Percentiles rank a stretch among this genome's conserved stretches.
phyloP scores from a whole-genome alignment of 2,888 invertebrate genomes.

The Stenolophus ochropezus region DNA sequence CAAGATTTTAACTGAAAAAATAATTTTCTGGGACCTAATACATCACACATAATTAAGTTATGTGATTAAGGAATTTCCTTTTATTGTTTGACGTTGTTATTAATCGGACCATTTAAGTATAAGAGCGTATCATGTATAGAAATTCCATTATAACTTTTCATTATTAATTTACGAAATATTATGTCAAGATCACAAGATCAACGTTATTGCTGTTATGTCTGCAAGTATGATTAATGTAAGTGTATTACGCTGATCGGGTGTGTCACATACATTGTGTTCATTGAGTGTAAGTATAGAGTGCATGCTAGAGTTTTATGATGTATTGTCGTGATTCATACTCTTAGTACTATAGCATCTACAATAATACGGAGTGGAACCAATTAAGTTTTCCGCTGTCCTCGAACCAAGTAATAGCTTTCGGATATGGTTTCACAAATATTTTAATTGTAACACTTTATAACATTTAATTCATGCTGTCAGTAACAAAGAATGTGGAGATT shows the following conservation, averaged over 20 bases:
- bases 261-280: slow-evolving; percentile 19
- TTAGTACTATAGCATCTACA: neutral
- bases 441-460: slow-evolving; percentile 15
- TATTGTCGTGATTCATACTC: slow-evolving; percentile 18
- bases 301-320: neutral
- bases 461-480: neutral
- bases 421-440: slow-evolving; percentile 17
- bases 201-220: neutral
- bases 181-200: neutral
- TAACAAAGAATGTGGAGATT: neutral
- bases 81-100: no score
- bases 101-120: no score
- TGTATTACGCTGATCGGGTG: neutral
- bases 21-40: no score
- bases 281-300: slow-evolving; percentile 4
- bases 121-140: no score
- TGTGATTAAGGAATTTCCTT: no score
- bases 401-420: slow-evolving; percentile 8
- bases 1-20: no score
- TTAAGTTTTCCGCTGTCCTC: slow-evolving; percentile 27
- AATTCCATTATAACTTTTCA: neutral
- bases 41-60: no score
- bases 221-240: neutral
- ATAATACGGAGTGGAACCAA: slow-evolving; percentile 24
- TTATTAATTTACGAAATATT: neutral